Evolutionary conservation across 2,888 invertebrate genomes (phyloP).

Genomic region (Malthinus flaveolus): DNA sequence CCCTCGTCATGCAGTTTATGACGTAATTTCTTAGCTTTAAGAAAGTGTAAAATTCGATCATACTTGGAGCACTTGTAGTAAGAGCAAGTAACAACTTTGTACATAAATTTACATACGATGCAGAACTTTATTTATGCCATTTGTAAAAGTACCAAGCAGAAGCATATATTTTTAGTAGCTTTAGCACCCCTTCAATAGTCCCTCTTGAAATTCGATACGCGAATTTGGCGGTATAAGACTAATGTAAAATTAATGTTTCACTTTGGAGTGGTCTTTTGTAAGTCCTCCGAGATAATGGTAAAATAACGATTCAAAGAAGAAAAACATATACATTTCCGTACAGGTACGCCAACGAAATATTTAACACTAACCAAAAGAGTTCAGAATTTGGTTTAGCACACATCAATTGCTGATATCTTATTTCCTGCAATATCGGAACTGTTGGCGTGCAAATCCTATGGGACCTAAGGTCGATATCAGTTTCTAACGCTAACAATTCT

Average conservation of each 20-base stretch:
- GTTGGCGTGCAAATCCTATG: constrained; percentile 52
- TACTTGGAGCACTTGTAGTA: no score
- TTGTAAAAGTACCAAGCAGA: constrained; percentile 29
- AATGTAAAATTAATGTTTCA: constrained; percentile 43
- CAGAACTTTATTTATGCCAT: constrained; percentile 37
- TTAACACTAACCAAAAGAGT: constrained; percentile 29
- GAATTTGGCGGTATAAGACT: constrained; percentile 37
- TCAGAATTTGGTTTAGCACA: constrained; percentile 34
- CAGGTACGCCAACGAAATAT: constrained; percentile 20
- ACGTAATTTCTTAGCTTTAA: no score
- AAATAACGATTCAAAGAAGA: constrained; percentile 23
- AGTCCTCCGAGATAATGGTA: constrained; percentile 20
- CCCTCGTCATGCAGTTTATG: no score
- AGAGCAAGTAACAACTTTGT: constrained; percentile 9
- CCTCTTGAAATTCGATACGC: constrained; percentile 40
- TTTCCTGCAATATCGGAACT: constrained; percentile 53
- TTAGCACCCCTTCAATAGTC: constrained; percentile 32
- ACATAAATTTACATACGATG: constrained; percentile 35
- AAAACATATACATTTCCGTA: background rate
- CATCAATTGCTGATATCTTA: constrained; percentile 45
- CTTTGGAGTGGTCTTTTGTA: constrained; percentile 29
- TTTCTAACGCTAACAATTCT: constrained; percentile 56
- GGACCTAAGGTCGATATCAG: constrained; percentile 53
- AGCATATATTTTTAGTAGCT: constrained; percentile 26
- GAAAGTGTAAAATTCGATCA: no score